These are phyloP conservation scores for Polyploca ridens DNA, from an alignment of 2,888 invertebrate species.

Conservation along the genomic window DNA sequence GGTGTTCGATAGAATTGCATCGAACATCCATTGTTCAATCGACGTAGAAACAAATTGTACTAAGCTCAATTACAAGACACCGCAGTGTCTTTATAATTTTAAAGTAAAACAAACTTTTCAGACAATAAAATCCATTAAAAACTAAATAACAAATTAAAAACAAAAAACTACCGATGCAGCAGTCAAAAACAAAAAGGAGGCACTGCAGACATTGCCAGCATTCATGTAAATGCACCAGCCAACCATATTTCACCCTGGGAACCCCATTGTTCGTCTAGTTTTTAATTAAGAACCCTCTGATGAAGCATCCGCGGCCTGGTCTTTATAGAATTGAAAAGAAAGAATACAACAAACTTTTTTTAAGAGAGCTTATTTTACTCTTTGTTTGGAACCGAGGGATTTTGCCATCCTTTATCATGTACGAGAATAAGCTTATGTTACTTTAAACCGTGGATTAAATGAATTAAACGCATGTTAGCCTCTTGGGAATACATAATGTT, in stretches of 20 bases:
- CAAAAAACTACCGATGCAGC: background rate
- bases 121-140: background rate
- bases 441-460: conserved; percentile 12
- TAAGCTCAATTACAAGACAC: too few species aligned
- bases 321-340: conserved; percentile 43
- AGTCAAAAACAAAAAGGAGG: background rate
- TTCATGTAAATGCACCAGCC: conserved; percentile 38
- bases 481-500: background rate
- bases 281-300: conserved; percentile 62
- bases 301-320: conserved; percentile 51
- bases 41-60: too few species aligned
- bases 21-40: too few species aligned
- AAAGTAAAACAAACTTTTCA: background rate
- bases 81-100: background rate
- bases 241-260: conserved; percentile 47
- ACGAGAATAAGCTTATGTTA: conserved; percentile 7
- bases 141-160: background rate
- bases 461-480: background rate
- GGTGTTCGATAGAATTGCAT: too few species aligned
- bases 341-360: conserved; percentile 23
- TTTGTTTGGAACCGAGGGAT: conserved; percentile 28
- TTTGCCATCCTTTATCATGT: conserved; percentile 21
- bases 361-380: conserved; percentile 37
- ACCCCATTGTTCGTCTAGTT: conserved; percentile 53
- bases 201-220: conserved; percentile 34